Percentiles rank a stretch among this genome's conserved stretches.
Conservation (phyloP, 2,797 vertebrate species). For the Scolopax rusticola region DNA sequence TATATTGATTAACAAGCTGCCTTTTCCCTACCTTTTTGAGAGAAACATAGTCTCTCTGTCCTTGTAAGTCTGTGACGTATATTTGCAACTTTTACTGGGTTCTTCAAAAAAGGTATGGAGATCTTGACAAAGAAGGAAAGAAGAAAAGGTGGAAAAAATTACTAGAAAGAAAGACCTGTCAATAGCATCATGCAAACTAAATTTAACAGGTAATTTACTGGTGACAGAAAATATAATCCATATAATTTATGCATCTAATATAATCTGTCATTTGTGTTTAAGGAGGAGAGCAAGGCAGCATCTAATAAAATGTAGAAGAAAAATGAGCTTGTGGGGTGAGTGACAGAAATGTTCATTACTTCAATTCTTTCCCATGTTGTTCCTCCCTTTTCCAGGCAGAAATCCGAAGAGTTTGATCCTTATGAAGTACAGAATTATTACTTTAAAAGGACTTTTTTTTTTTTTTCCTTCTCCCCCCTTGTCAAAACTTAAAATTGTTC, state of each 20-base stretch:
- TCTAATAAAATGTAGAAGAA: constrained; percentile 53
- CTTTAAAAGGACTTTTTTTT: constrained; percentile 9
- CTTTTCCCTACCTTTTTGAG: not conserved
- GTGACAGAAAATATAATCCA: constrained; percentile 67
- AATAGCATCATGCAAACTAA: constrained; percentile 55
- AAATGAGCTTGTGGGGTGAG: constrained; percentile 39
- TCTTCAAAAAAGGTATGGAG: not conserved
- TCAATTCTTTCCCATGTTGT: constrained; percentile 10
- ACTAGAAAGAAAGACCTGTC: not conserved
- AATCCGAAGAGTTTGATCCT: constrained; percentile 4
- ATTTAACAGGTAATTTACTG: constrained; percentile 69
- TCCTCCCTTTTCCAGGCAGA: constrained; percentile 20
- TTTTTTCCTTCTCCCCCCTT: not conserved
- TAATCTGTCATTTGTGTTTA: constrained; percentile 68
- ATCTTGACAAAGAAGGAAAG: not conserved
- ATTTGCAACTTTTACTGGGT: not conserved
- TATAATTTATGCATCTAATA: constrained; percentile 68
- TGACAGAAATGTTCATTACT: constrained; percentile 63
- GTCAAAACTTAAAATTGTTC: constrained; percentile 36
- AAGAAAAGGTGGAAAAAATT: not conserved
- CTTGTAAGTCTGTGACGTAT: not conserved
- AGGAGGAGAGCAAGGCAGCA: constrained; percentile 48
- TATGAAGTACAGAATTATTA: constrained; percentile 48
- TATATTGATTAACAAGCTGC: not conserved
- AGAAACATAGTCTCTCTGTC: not conserved